These are phyloP conservation scores for Crotalus viridis DNA, from an alignment of 2,113 vertebrate species.

Conservation along the genomic window DNA sequence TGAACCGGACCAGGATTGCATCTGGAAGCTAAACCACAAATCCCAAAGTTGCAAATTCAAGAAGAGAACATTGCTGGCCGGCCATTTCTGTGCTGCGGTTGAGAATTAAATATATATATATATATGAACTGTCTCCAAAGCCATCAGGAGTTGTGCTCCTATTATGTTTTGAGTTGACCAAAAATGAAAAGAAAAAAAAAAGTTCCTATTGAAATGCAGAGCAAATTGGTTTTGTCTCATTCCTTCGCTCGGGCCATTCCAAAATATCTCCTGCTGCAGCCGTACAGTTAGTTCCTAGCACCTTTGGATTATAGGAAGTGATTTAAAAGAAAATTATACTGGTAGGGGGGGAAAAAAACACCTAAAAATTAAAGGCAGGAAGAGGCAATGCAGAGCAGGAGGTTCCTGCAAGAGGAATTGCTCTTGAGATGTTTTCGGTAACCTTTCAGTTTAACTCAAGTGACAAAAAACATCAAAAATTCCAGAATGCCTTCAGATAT, in stretches of 20 bases:
- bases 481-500: conserved; percentile 1
- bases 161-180: not conserved
- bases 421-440: not conserved
- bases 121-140: not conserved
- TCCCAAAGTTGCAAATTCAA: not conserved
- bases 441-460: conserved; percentile 17
- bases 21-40: not conserved
- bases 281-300: not conserved
- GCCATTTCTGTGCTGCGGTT: not conserved
- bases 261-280: not conserved
- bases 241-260: not conserved
- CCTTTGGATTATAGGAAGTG: not conserved
- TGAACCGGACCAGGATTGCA: not conserved
- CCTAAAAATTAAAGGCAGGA: not conserved
- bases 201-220: not conserved
- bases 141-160: not conserved
- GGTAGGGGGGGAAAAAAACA: too few relatives aligned
- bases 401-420: not conserved
- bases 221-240: not conserved
- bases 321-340: not conserved
- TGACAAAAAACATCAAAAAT: conserved; percentile 11
- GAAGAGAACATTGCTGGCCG: not conserved
- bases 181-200: not conserved
- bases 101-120: too few relatives aligned
- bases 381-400: not conserved